Evolutionary conservation across 2,797 vertebrate genomes (phyloP), one percentile per base, ranked within the genome.

Genomic region (Ataeniobius toweri): DNA sequence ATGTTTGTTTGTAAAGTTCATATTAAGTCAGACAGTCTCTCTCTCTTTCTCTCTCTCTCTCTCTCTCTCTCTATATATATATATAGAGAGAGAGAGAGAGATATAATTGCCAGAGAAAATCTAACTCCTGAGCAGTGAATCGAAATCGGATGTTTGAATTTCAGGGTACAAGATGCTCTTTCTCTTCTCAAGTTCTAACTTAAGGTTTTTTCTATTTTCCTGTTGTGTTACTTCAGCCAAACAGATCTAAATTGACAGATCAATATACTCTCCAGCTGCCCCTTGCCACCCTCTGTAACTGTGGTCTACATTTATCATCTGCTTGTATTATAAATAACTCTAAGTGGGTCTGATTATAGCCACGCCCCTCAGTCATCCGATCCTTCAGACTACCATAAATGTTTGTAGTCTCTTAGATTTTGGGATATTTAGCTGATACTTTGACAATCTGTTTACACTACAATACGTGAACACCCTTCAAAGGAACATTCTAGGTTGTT

Each of bases 301-400:
- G 92, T 91, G 90, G 94, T 89, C 86, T 93, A 89, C 92, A 92
- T 94, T 93, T 85, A 92, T 95, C 95, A 94, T 93, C 86, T 91
- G 93, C 89, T 93, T 94, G 93, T 92, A 78, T 93, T 93, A 95
- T 95, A 95, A 95, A 96, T 96, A 94, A 95, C 93, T 91, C 89
- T 85, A 94, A 95, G 91, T 94, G 90, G 90, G 83, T 86, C 91
- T 94, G 92, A 95, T 95, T 95, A 89, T 80, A 82, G 79, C 26
- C 78, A 72, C 83, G 81, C 88, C 75, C 73, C 73, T 85, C 85
- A 91, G 84, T 82, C 88, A 79, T 88, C 87, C 85, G 80, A 86
- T 89, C 88, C 89, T 24, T 71, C 75, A 71, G 93, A 93, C 93
- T 92, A 92, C 91, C 93, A 86, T 80, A 88, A 77, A 76, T 83